Percentiles rank a stretch among this genome's conserved stretches.
Conservation (phyloP, 2,113 vertebrate species). For the Tupaia chinensis region DNA sequence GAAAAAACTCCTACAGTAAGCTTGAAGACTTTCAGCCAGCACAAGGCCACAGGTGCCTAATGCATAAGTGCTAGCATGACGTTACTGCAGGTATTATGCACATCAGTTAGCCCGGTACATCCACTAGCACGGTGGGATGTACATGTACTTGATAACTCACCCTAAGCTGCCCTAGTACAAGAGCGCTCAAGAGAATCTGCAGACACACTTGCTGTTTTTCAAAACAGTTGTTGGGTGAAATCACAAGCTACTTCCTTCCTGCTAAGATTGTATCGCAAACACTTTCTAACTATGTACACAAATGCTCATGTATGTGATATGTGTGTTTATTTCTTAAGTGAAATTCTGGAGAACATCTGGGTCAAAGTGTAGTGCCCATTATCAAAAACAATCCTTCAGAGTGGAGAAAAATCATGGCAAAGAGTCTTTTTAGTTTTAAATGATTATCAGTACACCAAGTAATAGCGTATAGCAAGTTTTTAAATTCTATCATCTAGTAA, state of each 20-base stretch:
- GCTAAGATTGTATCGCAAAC: background rate
- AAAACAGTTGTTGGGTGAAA: background rate
- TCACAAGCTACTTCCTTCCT: conserved; percentile 25
- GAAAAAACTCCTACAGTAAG: background rate
- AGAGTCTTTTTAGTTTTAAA: conserved; percentile 84
- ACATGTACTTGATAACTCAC: background rate
- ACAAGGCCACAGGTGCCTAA: background rate
- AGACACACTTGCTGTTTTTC: background rate
- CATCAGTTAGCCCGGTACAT: background rate
- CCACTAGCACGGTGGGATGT: background rate
- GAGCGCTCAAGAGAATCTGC: background rate
- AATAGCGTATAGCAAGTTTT: conserved; percentile 80
- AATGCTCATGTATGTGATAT: background rate
- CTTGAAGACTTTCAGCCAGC: background rate
- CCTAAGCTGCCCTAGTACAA: background rate
- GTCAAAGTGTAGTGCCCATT: background rate
- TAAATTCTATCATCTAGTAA: conserved; percentile 70
- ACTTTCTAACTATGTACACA: background rate
- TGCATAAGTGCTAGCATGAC: background rate
- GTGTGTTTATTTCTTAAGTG: background rate
- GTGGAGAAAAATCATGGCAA: conserved; percentile 7
- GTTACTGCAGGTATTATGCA: background rate
- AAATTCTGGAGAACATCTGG: background rate
- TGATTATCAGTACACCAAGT: conserved; percentile 78
- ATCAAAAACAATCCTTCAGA: conserved; percentile 27